These are phyloP conservation scores for Nephotettix cincticeps DNA, from an alignment of 1,140 invertebrate genomes.

Conservation along the genomic window DNA sequence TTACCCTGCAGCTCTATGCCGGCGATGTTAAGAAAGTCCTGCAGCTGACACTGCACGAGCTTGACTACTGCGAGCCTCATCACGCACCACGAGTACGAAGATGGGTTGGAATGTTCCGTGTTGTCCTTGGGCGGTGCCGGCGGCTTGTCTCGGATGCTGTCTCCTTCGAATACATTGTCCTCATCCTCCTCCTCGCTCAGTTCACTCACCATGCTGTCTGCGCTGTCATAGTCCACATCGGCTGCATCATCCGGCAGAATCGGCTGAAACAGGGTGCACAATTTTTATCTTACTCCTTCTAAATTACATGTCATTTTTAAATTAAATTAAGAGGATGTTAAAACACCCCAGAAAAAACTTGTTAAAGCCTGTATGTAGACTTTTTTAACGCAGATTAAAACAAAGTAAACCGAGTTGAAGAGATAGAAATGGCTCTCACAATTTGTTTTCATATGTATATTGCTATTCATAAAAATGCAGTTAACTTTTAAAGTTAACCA, in stretches of 20 bases:
- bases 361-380: too few species aligned
- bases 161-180: slow-evolving; percentile 72
- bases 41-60: slow-evolving; percentile 77
- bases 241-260: slow-evolving; percentile 61
- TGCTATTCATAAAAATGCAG: too few species aligned
- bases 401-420: too few species aligned
- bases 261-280: slow-evolving; percentile 54
- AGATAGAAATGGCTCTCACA: too few species aligned
- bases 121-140: slow-evolving; percentile 56
- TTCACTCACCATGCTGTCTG: slow-evolving; percentile 77
- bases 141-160: slow-evolving; percentile 52
- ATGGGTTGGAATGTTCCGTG: slow-evolving; percentile 86
- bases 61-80: slow-evolving; percentile 86
- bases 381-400: too few species aligned
- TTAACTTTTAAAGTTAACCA: too few species aligned
- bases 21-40: slow-evolving; percentile 75
- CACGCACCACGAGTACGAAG: slow-evolving; percentile 89
- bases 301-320: too few species aligned
- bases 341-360: too few species aligned
- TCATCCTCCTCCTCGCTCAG: slow-evolving; percentile 72
- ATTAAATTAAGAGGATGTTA: too few species aligned
- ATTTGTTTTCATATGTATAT: too few species aligned
- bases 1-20: slow-evolving; percentile 90
- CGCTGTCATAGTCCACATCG: slow-evolving; percentile 86
- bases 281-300: too few species aligned